Base-by-base conservation (phyloP, 2,113 vertebrate species). In the Asarcornis scutulata region DNA sequence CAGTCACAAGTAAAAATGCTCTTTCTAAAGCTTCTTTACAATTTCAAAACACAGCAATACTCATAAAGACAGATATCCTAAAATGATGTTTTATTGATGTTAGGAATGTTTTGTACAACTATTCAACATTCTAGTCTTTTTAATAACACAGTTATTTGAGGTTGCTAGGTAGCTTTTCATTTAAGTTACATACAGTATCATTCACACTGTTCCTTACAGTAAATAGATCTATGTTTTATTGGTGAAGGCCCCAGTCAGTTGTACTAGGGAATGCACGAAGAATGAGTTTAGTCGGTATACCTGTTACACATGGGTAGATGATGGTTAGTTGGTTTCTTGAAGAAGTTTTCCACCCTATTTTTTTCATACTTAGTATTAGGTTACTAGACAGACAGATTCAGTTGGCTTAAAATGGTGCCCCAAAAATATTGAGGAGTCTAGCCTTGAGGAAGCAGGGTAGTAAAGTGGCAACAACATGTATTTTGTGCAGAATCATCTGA, bases 381-480 rank as follows among this genome's bases (percentile, higher is more conserved):
- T 81, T 79, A 10, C 44, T 62, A 36, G 78, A 46, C 26, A 86
- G 73, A 52, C 50, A 75, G 66, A 62, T 95, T 86, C 69, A 66
- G 62, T 13, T 79, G 84, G 11, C 89, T 94, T 85, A 31, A 93
- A 96, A 85, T 64, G 58, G 36, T 62, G 67, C 53, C 29, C 74
- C 83, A 64, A 89, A 94, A 91, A 74, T 89, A 87, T 32, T 32
- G 66, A 38, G 68, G 83, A 82, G 53, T 32, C 56, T 67, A 27
- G 69, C 91, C 89, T 92, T 89, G 82, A 83, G 81, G 72, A 91
- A 94, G 52, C 78, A 84, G 63, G 32, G 68, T 75, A 74, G 50
- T 82, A 91, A 91, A 96, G 89, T 82, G 86, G 29, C 55, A 56
- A 25, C n/a, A 67, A 82, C 83, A 66, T 85, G 95, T 85, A 67